Base-by-base conservation (phyloP, 2,888 invertebrate genomes). In the Dicycla oo region DNA sequence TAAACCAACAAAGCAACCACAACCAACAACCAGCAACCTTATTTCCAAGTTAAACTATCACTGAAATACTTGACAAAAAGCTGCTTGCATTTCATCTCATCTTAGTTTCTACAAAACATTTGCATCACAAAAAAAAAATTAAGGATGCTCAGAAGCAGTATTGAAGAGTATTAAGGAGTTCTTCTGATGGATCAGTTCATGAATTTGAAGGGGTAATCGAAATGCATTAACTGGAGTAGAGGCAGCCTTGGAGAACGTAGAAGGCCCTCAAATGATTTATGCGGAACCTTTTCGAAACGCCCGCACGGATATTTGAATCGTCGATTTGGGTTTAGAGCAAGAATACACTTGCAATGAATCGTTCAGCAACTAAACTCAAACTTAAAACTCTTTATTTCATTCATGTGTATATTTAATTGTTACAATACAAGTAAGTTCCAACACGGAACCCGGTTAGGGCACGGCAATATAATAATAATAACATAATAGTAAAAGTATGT, bases 191-290 rank as follows among this genome's bases (percentile, higher is more conserved):
- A 83, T 63, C 71, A 78, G 84, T 82, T 90, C 90, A 90, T 90
- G 91, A 91, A 91, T 91, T 87, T 91, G 88, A 82, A 91, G 90
- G 83, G 90, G 88, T 83, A 86, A 89, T 91, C 89, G 88, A 88
- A 88, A 90, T 91, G 91, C 91, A 91, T 91, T 91, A 91, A 90
- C 83, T 87, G 86, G 78, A 88, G 88, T 62, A 63, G 84, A 56
- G 72, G 74, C 69, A 66, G 79, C 71, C 82, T 85, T 81, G 72
- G 57, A 67, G 82, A 85, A 83, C 78, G 73, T 73, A 78, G 85
- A 87, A 87, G 85, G 85, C 79, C 73, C 88, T 89, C 85, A 75
- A 83, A 85, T 88, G 89, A 91, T 90, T 89, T 89, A 88, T 90
- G 88, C 91, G 83, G 82, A 88, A 86, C 90, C 89, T 88, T 89